Base-by-base conservation (phyloP, 64 coral and sea anemone genomes). In the Pachyseris speciosa region DNA sequence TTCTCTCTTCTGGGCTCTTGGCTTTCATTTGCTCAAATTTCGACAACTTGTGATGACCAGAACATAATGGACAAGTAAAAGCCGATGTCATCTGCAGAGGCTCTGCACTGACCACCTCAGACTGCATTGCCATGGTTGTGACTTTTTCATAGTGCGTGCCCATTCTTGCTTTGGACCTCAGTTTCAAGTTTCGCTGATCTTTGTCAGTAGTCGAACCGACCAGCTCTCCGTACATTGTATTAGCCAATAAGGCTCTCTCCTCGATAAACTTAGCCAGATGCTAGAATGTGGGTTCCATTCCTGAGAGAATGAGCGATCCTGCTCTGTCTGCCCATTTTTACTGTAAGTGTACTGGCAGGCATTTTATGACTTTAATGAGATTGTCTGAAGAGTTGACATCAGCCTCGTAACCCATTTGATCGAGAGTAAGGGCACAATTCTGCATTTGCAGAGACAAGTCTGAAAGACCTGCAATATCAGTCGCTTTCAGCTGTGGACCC, bases 1-100 rank as follows among this genome's bases (percentile, higher is more conserved):
- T 85, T 27, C 83, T 85, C 69, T 85, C 59, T 43, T 85, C 59
- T 17, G 83, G 60, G 15, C 59, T 85, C 39, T 85, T 85, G 39
- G 37, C 58, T 64, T 68, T 85, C 25, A 68, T 67, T 1, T 25
- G 20, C 37, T 85, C 83, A 41, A 40, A 85, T 12, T 66, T 64
- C 3, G 38, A 45, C 25, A 85, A 37, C 30, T 27, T 85, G 37
- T 85, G 61, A 67, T 64, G 39, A 64, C 59, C 83, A 32, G 83
- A 69, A 41, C 83, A 85, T 4, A 85, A 43, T 24, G 61, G 83
- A 49, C 58, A 69, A 47, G 17, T 48, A 15, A 17, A 20, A 39
- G 31, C 43, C 4, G 4, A 6, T 6, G 43, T 4, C n/a, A n/a
- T n/a, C 43, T 11, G 4, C 11, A 11, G 11, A 11, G 43, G 11